A percentile compares a stretch with the other conserved stretches of the same genome.
Evolutionary conservation across 2,888 invertebrate species (phyloP).

Genomic region (Eupeodes latifasciatus): DNA sequence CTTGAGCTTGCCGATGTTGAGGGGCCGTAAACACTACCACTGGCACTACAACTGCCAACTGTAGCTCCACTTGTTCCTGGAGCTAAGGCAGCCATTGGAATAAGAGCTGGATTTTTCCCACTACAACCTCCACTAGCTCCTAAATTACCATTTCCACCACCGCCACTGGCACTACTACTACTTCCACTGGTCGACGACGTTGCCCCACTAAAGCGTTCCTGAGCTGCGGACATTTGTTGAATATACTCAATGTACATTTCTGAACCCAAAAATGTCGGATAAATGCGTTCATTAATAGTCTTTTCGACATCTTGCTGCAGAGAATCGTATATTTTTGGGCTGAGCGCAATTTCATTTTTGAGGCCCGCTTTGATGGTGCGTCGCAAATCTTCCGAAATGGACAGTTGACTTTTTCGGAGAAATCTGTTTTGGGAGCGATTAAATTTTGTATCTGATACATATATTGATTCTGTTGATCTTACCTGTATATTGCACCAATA

Average conservation of each 20-base stretch:
- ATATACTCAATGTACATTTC: conserved; percentile 95
- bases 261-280: conserved; percentile 96
- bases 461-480: conserved; percentile 77
- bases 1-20: conserved; percentile 84
- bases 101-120: conserved; percentile 77
- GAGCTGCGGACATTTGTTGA: conserved; percentile 86
- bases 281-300: conserved; percentile 93
- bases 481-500: conserved; percentile 94
- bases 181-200: conserved; percentile 77
- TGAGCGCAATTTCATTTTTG: conserved; percentile 88
- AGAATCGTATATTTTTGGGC: conserved; percentile 92
- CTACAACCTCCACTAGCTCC: conserved; percentile 77
- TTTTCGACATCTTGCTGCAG: conserved; percentile 92
- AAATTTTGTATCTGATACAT: neutral
- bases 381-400: conserved; percentile 92
- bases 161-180: conserved; percentile 80
- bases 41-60: conserved; percentile 82
- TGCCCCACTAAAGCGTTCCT: conserved; percentile 83
- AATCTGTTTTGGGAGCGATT: conserved; percentile 85
- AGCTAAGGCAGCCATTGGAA: conserved; percentile 73
- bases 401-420: conserved; percentile 92
- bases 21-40: conserved; percentile 83
- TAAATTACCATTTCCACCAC: conserved; percentile 79
- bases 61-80: conserved; percentile 78
- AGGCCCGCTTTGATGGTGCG: conserved; percentile 90